Evolutionary conservation across 2,888 invertebrate species (phyloP).

Genomic region (Dryadula phaetusa): DNA sequence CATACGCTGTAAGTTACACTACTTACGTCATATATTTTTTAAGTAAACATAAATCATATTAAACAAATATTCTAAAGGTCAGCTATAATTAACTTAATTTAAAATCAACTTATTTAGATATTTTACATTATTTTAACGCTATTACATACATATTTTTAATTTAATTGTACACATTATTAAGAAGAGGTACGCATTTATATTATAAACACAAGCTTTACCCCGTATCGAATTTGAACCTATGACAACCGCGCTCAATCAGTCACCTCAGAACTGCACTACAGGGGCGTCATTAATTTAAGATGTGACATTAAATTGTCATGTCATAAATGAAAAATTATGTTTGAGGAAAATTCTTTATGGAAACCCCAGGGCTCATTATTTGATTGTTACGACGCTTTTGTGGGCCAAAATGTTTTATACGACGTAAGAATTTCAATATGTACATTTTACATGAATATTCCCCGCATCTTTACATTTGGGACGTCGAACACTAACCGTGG

Average conservation of each 20-base stretch:
- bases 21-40: no score
- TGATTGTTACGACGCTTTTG: conserved; percentile 19
- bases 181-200: no score
- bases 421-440: conserved; percentile 14
- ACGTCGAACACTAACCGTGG: not conserved
- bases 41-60: no score
- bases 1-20: no score
- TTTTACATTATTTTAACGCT: no score
- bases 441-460: conserved; percentile 3
- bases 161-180: no score
- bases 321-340: not conserved
- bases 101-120: no score
- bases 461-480: not conserved
- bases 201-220: not conserved
- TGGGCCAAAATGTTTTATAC: conserved; percentile 1
- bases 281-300: not conserved
- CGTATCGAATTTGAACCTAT: not conserved
- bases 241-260: not conserved
- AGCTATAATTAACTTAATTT: no score
- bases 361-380: conserved; percentile 14
- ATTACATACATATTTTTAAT: no score
- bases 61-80: no score
- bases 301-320: not conserved
- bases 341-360: not conserved
- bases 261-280: not conserved